A percentile compares a stretch with the other conserved stretches of the same genome.
Conservation (phyloP, 35 echinoderm and acorn worm genomes). For the Amphiura filiformis region DNA sequence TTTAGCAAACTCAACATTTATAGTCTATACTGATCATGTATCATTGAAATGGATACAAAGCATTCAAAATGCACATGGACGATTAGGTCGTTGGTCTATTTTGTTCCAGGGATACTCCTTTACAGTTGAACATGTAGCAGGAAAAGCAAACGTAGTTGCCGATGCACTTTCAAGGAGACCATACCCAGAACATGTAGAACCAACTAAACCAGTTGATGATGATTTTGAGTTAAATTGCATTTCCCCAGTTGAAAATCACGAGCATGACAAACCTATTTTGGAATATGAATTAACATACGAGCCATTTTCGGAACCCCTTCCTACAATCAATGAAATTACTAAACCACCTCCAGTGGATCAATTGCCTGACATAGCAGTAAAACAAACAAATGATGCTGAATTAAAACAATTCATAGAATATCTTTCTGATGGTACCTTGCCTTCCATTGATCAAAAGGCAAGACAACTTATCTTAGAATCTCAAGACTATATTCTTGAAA, state of each 20-base stretch:
- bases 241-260: too few relatives aligned
- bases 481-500: neutral
- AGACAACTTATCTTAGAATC: neutral
- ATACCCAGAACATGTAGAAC: neutral
- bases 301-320: neutral
- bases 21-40: conserved; percentile 24
- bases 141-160: conserved; percentile 8
- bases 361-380: neutral
- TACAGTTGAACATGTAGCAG: conserved; percentile 18
- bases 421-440: neutral
- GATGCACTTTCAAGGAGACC: neutral
- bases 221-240: neutral
- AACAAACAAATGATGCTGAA: neutral
- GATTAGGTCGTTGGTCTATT: conserved; percentile 51
- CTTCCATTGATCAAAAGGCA: neutral
- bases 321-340: neutral
- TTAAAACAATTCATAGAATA: neutral
- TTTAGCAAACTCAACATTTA: conserved; percentile 10
- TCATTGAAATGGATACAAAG: conserved; percentile 22
- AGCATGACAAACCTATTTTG: neutral
- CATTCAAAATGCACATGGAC: conserved; percentile 14
- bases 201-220: neutral
- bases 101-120: conserved; percentile 34
- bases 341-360: neutral
- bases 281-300: neutral